These are phyloP conservation scores for Brenthis daphne DNA, from an alignment of 2,888 invertebrate species.

Conservation along the genomic window DNA sequence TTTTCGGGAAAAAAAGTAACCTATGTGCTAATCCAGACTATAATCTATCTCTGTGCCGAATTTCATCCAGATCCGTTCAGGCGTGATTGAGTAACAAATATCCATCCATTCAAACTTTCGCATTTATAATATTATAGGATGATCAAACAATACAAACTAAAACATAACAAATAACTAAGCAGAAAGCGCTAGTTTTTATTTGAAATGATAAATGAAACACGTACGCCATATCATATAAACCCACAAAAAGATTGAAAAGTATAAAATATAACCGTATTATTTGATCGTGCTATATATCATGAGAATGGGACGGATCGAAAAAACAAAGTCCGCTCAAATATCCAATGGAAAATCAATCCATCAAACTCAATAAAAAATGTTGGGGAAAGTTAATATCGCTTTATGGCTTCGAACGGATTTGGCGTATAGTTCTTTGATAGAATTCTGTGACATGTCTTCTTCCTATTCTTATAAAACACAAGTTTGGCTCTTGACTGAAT, in stretches of 20 bases:
- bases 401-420: conserved; percentile 45
- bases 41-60: no score
- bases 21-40: no score
- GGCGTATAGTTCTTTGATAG: conserved; percentile 24
- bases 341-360: conserved; percentile 63
- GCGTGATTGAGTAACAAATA: no score
- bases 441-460: conserved; percentile 15
- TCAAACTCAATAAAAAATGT: conserved; percentile 59
- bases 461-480: conserved; percentile 10
- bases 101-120: no score
- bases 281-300: conserved; percentile 57
- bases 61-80: no score
- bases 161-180: conserved; percentile 1
- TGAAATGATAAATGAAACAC: conserved; percentile 14
- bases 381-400: conserved; percentile 52
- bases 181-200: conserved; percentile 13
- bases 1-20: no score
- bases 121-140: no score
- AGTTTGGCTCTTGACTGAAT: background rate
- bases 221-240: conserved; percentile 12
- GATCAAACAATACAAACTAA: background rate
- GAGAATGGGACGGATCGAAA: conserved; percentile 46
- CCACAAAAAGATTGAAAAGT: conserved; percentile 46
- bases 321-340: conserved; percentile 56
- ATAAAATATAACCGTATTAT: conserved; percentile 56